These are phyloP conservation scores for Oscheius sp. DNA, from an alignment of 2,888 invertebrate species.

Conservation along the genomic window DNA sequence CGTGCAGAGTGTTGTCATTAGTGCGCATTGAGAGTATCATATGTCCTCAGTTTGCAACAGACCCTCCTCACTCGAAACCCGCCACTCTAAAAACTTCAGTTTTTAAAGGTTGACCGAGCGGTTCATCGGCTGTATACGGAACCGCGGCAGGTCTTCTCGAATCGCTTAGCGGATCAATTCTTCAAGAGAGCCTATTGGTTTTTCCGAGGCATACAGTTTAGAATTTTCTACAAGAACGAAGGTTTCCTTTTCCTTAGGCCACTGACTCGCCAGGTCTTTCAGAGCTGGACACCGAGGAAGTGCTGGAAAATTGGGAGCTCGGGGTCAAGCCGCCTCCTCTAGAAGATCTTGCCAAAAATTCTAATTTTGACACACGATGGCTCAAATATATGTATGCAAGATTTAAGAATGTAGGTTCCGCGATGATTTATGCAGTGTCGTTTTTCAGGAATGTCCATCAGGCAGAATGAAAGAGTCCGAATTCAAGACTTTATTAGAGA, in stretches of 20 bases:
- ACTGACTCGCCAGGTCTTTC: background rate
- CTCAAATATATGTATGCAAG: constrained; percentile 68
- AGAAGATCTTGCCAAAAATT: constrained; percentile 41
- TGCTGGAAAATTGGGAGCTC: constrained; percentile 57
- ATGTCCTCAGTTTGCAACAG: constrained; percentile 22
- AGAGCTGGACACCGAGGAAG: constrained; percentile 60
- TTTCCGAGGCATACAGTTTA: constrained; percentile 58
- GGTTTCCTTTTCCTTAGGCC: constrained; percentile 39
- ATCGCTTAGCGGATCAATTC: constrained; percentile 45
- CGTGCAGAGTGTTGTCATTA: constrained; percentile 29
- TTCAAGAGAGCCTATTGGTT: constrained; percentile 62
- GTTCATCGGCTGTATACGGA: constrained; percentile 57
- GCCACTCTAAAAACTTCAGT: background rate
- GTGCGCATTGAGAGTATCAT: constrained; percentile 30
- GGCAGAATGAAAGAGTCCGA: constrained; percentile 67
- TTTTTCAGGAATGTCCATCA: constrained; percentile 67
- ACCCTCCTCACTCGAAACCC: background rate
- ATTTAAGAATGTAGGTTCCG: constrained; percentile 65
- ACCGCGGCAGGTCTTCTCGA: constrained; percentile 48
- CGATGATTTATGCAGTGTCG: background rate
- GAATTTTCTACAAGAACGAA: constrained; percentile 65
- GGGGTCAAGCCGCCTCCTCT: constrained; percentile 55
- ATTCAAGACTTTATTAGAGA: constrained; percentile 51
- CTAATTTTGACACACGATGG: constrained; percentile 58
- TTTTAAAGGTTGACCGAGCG: constrained; percentile 57